A percentile compares a stretch with the other conserved stretches of the same genome.
These are phyloP conservation scores for Ectobius pallidus DNA, from an alignment of 2,888 invertebrate genomes.

Conservation along the genomic window DNA sequence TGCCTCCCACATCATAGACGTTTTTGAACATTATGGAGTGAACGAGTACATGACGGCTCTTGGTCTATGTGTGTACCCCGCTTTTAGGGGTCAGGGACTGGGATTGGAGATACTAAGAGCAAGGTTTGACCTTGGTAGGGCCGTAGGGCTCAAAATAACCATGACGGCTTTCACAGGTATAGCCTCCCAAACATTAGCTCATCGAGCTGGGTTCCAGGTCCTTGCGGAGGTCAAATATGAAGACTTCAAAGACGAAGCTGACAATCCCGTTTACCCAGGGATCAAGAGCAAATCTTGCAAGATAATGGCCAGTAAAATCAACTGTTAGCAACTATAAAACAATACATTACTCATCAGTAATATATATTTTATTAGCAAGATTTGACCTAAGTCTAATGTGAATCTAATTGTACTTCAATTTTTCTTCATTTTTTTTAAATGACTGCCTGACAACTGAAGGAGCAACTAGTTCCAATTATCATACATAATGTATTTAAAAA, in stretches of 20 bases:
- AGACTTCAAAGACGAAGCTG: slow-evolving; percentile 27
- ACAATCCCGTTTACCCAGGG: slow-evolving; percentile 4
- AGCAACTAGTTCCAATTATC: too few species aligned
- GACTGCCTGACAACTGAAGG: too few species aligned
- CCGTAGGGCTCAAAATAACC: slow-evolving; percentile 33
- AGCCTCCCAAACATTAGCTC: slow-evolving; percentile 35
- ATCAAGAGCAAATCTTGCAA: background rate
- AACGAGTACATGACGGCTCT: slow-evolving; percentile 58
- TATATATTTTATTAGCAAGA: too few species aligned
- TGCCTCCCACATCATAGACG: slow-evolving; percentile 53
- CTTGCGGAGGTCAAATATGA: slow-evolving; percentile 31
- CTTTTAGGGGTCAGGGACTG: slow-evolving; percentile 57
- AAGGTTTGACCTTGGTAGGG: slow-evolving; percentile 50
- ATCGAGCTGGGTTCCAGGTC: slow-evolving; percentile 34
- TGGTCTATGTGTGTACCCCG: slow-evolving; percentile 58
- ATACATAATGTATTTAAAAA: too few species aligned
- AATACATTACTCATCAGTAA: too few species aligned
- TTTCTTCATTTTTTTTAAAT: too few species aligned
- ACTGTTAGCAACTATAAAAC: background rate
- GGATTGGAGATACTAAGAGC: slow-evolving; percentile 57
- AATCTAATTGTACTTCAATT: too few species aligned
- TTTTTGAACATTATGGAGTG: slow-evolving; percentile 55
- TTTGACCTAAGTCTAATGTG: too few species aligned
- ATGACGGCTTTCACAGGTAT: slow-evolving; percentile 37
- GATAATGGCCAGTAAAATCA: slow-evolving; percentile 12